Evolutionary conservation across 2,888 invertebrate species (phyloP), one percentile per base, ranked within the genome.

Genomic region (Acrobasis suavella): DNA sequence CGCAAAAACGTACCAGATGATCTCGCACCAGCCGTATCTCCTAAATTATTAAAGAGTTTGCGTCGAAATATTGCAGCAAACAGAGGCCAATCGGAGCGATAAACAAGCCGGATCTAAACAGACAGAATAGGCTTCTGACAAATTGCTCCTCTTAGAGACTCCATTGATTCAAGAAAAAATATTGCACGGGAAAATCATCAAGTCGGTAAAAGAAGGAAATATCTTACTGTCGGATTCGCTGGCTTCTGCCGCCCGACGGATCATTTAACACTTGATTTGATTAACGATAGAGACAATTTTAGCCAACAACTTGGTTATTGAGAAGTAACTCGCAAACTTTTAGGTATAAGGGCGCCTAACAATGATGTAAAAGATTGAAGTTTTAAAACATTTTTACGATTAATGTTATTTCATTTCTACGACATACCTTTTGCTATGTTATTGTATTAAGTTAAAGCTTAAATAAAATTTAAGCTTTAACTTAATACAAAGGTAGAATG

Each of bases 251-350:
- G 70, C 72, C 74, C 77, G 71, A 77, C 74, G 82, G 80, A 72
- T 82, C 85, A 85, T 88, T 87, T 81, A 85, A 80, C 85, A 83
- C 80, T 77, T 81, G 76, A 85, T 87, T 86, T 86, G 83, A 88
- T 86, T 87, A 85, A 87, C 78, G 85, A 80, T 74, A 66, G 69
- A 71, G 69, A 69, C 69, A 72, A 73, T 73, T 70, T 66, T 68
- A 62, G 61, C 56, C 51, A 67, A 66, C 68, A 69, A 75, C 67
- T 72, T 74, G 69, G 67, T 59, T 62, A 60, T 62, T 67, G 62
- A 61, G 58, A 58, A 52, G 58, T 60, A 22, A 15, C 22, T 50
- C 14, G 51, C 16, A 22, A 61, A 56, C 55, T 55, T 54, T 54
- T 22, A 32, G 60, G 22, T 39, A 17, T 51, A 49, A 39, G 17